Evolutionary conservation across 2,113 vertebrate genomes (phyloP).

Genomic region (Myanophis thanlyinensis): DNA sequence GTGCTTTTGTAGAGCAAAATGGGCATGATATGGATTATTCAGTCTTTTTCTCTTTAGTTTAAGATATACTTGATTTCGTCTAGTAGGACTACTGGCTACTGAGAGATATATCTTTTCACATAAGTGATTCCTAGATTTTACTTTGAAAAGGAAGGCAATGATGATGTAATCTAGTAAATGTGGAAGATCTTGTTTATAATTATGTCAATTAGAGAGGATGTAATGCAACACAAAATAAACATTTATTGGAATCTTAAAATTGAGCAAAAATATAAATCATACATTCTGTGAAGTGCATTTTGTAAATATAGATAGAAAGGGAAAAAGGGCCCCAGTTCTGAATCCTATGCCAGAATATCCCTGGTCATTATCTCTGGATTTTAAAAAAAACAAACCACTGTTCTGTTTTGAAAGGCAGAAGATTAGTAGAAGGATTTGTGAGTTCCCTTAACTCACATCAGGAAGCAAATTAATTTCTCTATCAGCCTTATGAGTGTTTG

Average conservation of each 20-base stretch:
- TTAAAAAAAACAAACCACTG: neutral
- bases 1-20: neutral
- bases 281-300: neutral
- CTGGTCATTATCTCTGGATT: neutral
- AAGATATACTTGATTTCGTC: neutral
- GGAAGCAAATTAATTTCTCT: conserved; percentile 10
- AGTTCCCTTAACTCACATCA: conserved; percentile 3
- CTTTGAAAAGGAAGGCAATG: neutral
- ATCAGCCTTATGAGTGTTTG: neutral
- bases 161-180: neutral
- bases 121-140: neutral
- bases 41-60: neutral
- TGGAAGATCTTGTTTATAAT: neutral
- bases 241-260: neutral
- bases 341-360: neutral
- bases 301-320: neutral
- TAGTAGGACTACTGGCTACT: neutral
- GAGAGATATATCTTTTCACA: neutral
- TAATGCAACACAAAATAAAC: neutral
- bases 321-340: neutral
- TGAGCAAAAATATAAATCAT: neutral
- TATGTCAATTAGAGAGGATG: neutral
- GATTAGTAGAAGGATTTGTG: conserved; percentile 6
- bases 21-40: neutral
- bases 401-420: conserved; percentile 13